Percentiles rank a stretch among this genome's conserved stretches.
Evolutionary conservation across 2,888 invertebrate species (phyloP).

Genomic region (Lepidocyrtinus sp.): DNA sequence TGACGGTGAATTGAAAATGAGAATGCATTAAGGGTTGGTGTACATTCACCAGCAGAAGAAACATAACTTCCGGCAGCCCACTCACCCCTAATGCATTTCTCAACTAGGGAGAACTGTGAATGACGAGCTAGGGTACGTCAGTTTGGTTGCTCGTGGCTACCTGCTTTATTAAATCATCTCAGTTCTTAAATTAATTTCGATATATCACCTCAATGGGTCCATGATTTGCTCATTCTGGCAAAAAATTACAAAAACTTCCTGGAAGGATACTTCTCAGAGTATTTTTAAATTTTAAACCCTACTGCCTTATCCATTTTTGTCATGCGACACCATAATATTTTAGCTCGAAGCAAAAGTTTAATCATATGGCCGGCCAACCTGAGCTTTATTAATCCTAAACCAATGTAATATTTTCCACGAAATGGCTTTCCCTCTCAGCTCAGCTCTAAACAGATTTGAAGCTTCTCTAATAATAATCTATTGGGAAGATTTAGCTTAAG

Average conservation of each 20-base stretch:
- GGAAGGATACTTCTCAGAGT: too few relatives aligned
- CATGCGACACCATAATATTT: conserved; percentile 15
- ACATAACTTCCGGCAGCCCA: not conserved
- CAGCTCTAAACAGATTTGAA: not conserved
- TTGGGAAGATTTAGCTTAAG: not conserved
- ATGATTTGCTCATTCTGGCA: too few relatives aligned
- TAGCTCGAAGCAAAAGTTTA: not conserved
- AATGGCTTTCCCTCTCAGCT: not conserved
- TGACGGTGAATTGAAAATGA: conserved; percentile 35
- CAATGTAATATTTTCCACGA: conserved; percentile 32
- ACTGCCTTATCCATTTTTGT: conserved; percentile 22
- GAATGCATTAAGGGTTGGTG: not conserved
- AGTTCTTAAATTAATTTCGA: conserved; percentile 41
- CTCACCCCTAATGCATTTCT: not conserved
- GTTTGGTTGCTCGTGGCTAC: conserved; percentile 29
- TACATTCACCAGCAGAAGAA: not conserved
- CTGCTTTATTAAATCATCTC: conserved; percentile 49
- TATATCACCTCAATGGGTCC: not conserved
- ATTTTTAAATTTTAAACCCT: conserved; percentile 1
- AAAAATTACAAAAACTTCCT: too few relatives aligned
- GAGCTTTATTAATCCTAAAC: conserved; percentile 23
- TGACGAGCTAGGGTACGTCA: not conserved
- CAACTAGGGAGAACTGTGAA: not conserved
- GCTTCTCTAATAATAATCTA: not conserved
- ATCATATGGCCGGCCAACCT: not conserved